phyloP scores from a whole-genome alignment of 1,140 invertebrate species.

The Nasonia vitripennis region DNA sequence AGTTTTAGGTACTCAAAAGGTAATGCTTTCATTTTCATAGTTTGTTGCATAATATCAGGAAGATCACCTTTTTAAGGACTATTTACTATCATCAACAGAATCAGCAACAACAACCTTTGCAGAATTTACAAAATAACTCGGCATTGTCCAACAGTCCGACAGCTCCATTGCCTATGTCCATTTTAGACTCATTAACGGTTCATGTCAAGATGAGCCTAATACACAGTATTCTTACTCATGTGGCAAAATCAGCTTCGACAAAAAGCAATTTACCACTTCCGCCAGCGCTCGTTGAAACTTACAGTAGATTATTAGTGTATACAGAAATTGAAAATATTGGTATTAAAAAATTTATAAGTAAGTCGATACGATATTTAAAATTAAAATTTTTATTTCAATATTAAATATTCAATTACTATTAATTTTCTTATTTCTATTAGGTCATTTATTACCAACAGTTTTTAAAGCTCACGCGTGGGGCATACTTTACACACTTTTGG shows the following conservation, averaged over 20 bases:
- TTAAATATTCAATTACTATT: slow-evolving; percentile 3
- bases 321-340: slow-evolving; percentile 98
- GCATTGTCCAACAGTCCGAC: slow-evolving; percentile 79
- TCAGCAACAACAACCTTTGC: slow-evolving; percentile 71
- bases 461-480: slow-evolving; percentile 96
- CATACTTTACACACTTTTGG: slow-evolving; percentile 93
- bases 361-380: slow-evolving; percentile 68
- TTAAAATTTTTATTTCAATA: background rate
- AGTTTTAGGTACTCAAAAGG: slow-evolving; percentile 87
- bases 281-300: slow-evolving; percentile 96
- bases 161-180: slow-evolving; percentile 92
- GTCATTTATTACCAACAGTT: slow-evolving; percentile 90
- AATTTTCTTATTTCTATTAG: slow-evolving; percentile 72
- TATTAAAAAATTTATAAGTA: slow-evolving; percentile 97
- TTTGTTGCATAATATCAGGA: background rate
- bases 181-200: slow-evolving; percentile 95
- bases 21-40: slow-evolving; percentile 37
- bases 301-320: slow-evolving; percentile 93
- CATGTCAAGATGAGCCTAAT: slow-evolving; percentile 99
- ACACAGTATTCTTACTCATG: slow-evolving; percentile 92
- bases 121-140: slow-evolving; percentile 73
- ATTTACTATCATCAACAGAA: slow-evolving; percentile 56
- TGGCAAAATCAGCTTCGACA: slow-evolving; percentile 90
- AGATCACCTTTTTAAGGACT: background rate
- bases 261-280: slow-evolving; percentile 89